phyloP scores from a whole-genome alignment of 2,888 invertebrate genomes.

The Macrosiphum euphorbiae region DNA sequence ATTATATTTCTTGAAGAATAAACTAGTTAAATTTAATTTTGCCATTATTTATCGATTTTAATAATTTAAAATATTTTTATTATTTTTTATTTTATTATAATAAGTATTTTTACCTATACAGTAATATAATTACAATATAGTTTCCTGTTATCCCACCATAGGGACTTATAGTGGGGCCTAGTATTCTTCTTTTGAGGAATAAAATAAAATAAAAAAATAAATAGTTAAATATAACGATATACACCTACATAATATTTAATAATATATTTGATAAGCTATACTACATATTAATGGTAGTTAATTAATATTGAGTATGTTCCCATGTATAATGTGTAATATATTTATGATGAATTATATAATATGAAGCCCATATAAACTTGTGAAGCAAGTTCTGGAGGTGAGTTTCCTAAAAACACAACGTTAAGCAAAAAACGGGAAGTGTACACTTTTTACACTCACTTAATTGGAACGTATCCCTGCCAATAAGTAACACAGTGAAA shows the following conservation, averaged over 20 bases:
- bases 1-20: background rate
- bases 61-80: background rate
- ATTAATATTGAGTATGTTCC: background rate
- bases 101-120: background rate
- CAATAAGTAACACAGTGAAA: too few relatives aligned
- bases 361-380: too few relatives aligned
- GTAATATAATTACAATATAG: background rate
- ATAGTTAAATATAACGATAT: background rate
- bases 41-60: background rate
- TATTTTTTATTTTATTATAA: background rate
- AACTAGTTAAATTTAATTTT: background rate
- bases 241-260: background rate
- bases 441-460: too few relatives aligned
- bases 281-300: background rate
- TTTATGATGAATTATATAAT: too few relatives aligned
- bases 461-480: too few relatives aligned
- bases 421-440: too few relatives aligned
- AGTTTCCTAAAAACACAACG: too few relatives aligned
- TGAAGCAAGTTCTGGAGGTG: too few relatives aligned
- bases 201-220: background rate
- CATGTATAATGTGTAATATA: too few relatives aligned
- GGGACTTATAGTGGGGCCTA: background rate
- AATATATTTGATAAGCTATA: background rate
- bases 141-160: rapidly evolving
- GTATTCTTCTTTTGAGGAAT: background rate